A percentile compares a stretch with the other conserved stretches of the same genome.
Conservation (phyloP, 2,113 vertebrate species). For the Psephotus haematonotus region DNA sequence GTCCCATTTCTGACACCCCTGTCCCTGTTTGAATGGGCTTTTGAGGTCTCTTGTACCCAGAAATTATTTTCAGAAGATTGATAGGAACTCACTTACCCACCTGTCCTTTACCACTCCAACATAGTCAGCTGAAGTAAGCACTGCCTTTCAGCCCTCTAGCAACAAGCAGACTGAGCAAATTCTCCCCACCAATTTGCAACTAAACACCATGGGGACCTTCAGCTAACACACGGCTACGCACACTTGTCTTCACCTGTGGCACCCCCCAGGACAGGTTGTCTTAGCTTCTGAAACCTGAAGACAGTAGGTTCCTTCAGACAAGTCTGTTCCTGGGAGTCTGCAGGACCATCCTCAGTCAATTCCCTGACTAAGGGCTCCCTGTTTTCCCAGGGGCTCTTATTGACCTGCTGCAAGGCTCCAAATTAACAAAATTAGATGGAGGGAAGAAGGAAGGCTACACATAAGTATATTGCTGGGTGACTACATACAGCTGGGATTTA, state of each 20-base stretch:
- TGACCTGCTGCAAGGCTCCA: not conserved
- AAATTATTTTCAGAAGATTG: not conserved
- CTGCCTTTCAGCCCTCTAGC: not conserved
- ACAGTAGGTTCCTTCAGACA: not conserved
- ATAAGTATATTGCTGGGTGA: not conserved
- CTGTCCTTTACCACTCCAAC: not conserved
- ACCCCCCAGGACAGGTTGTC: not conserved
- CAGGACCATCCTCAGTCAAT: not conserved
- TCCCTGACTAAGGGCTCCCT: not conserved
- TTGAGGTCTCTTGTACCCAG: not conserved
- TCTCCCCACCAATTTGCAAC: not conserved
- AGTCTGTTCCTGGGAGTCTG: not conserved
- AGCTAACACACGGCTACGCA: rapidly evolving
- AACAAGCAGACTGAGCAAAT: not conserved
- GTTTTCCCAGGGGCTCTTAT: not conserved
- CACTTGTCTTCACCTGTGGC: not conserved
- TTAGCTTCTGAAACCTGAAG: not conserved
- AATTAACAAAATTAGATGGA: not conserved
- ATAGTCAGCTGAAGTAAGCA: not conserved
- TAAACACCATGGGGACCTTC: not conserved
- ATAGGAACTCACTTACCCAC: not conserved
- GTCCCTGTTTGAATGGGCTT: not conserved
- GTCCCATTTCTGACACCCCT: not conserved
- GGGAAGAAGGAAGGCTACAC: not conserved
- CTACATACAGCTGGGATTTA: not conserved